Conservation (phyloP, 1,140 invertebrate species). For the Drosophila fuyamai region DNA sequence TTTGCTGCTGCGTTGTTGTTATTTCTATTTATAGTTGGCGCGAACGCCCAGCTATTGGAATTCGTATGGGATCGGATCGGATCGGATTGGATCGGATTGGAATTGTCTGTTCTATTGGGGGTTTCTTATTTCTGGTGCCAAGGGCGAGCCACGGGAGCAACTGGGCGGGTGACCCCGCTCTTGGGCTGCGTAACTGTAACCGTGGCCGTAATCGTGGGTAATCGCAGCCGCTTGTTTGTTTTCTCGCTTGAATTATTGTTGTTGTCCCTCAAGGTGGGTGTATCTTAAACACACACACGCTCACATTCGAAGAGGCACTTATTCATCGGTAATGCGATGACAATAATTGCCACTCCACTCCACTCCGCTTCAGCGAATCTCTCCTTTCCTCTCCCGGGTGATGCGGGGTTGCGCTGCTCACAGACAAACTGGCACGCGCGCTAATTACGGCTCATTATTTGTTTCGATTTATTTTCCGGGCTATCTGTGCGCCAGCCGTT, state of each 20-base stretch:
- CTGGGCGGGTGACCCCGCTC: slow-evolving; percentile 32
- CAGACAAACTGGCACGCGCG: slow-evolving; percentile 21
- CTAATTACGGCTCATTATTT: slow-evolving; percentile 23
- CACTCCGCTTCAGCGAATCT: background rate
- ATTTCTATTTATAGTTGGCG: slow-evolving; percentile 69
- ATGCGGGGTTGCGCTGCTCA: background rate
- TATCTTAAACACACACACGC: slow-evolving; percentile 25
- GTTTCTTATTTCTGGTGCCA: slow-evolving; percentile 3
- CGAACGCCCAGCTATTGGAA: slow-evolving; percentile 18
- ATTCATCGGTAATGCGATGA: slow-evolving; percentile 37
- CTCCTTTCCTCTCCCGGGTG: background rate
- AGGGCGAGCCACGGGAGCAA: slow-evolving; percentile 5
- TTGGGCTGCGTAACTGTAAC: slow-evolving; percentile 7
- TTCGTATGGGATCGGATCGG: background rate
- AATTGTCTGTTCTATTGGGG: background rate
- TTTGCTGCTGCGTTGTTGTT: slow-evolving; percentile 4
- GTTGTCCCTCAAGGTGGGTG: slow-evolving; percentile 43
- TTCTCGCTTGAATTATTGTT: slow-evolving; percentile 14
- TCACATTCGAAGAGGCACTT: slow-evolving; percentile 15
- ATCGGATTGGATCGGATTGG: background rate
- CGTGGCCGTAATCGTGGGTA: slow-evolving; percentile 16
- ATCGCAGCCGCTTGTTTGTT: slow-evolving; percentile 37
- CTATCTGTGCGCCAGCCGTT: slow-evolving; percentile 7
- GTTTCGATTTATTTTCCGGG: slow-evolving; percentile 20
- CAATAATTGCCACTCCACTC: slow-evolving; percentile 11